Evolutionary conservation across 2,113 vertebrate genomes (phyloP), one percentile per base, ranked within the genome.

Genomic region (Aptenodytes forsteri): DNA sequence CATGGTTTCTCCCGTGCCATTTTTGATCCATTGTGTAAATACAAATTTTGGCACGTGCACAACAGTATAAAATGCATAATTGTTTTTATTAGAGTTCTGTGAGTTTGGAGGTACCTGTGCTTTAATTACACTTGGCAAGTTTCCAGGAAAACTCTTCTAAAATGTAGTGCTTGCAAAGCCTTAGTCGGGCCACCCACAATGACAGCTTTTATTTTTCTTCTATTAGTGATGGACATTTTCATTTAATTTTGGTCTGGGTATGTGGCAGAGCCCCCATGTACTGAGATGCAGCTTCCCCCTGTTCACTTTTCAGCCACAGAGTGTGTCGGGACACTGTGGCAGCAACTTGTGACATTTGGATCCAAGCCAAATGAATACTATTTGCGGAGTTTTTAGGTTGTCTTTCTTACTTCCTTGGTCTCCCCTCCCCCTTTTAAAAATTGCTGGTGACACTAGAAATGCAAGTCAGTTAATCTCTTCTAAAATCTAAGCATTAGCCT

Each of bases 71-170:
- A 97, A 90, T 69, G 64, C 83, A 90, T 96, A 97, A 95, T 96
- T 96, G 92, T 96, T 97, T 98, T 97, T 96, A 97, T 97, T 97
- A 96, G 96, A 97, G 86, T 95, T 96, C 96, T 96, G 96, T 79
- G 95, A 95, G 92, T 97, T 97, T 96, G 93, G 93, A 97, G 95
- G 97, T 97, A 98, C 96, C 97, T 98, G 96, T 94, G 94, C 96
- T 97, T 96, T 97, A 97, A 98, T 95, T 97, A 95, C 90, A 19
- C 65, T 77, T 97, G 97, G 97, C 96, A 75, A 16, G 1, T 56
- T 83, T 90, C 97, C 97, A 98, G 95, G 93, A 97, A 95, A 98
- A 90, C 95, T 96, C 77, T 89, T 97, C 96, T 95, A 95, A 97
- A 98, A 97, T 86, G 83, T 88, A 95, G 49, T 80, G 72, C 93